Base-by-base conservation (phyloP, 2,113 vertebrate genomes). In the Passer montanus region DNA sequence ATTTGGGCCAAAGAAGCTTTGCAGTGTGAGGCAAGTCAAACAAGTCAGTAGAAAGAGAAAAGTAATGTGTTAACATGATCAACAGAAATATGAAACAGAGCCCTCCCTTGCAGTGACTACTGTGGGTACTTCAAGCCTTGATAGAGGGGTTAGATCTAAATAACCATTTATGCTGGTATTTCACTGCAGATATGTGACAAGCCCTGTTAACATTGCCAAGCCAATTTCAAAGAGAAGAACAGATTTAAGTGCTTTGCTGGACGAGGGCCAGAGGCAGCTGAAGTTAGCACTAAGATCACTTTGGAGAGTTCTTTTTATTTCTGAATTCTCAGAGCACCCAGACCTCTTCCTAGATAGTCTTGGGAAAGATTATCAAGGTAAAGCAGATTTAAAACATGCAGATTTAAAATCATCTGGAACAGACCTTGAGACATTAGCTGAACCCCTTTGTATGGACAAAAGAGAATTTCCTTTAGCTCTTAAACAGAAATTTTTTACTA, bases 161-260 rank as follows among this genome's bases (percentile, higher is more conserved):
- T 84, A 88, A 90, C 88, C 12, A 81, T 88, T 93, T 75, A n/a
- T 75, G 31, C 26, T 64, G 27, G 11, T 84, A 68, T 92, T 93
- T 87, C 81, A 81, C 73, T 64, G 60, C 49, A 95, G 66, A 77
- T 56, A 68, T 53, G 63, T 56, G 68, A 96, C 76, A 86, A 95
- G 72, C 46, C 35, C 44, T 60, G 41, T n/a, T 94, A 88, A 93
- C 83, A 84, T 75, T 0, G 2, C 73, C 73, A 80, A 92, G 83
- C 26, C 56, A 52, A 74, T 95, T 96, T 92, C 83, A 90, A 93
- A 97, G 64, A 1, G 2, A 88, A 80, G 93, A 88, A 56, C 30
- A 78, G 39, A 85, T 84, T 73, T 96, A 96, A 96, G 90, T 96
- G 83, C 80, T 90, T 88, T 89, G 23, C 52, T 96, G 93, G 92